phyloP scores from a whole-genome alignment of 2,888 invertebrate species.

The Drosophila diplacantha region DNA sequence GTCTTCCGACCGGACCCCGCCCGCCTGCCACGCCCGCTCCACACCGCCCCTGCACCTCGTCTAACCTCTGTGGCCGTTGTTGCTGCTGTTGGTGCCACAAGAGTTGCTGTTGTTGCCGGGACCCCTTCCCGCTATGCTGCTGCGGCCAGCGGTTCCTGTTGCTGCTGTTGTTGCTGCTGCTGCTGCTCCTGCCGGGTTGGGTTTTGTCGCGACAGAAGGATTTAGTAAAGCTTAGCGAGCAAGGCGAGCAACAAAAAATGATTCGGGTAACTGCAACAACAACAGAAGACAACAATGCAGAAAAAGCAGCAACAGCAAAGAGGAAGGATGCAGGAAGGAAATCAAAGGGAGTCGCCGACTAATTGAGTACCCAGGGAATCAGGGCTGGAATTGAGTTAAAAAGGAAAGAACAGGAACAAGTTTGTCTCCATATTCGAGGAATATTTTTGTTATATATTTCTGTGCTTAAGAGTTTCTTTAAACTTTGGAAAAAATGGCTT shows the following conservation, averaged over 20 bases:
- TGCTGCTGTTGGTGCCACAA: slow-evolving; percentile 4
- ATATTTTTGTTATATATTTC: neutral
- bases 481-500: neutral
- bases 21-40: neutral
- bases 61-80: slow-evolving; percentile 17
- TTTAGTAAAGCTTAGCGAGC: slow-evolving; percentile 62
- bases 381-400: no score
- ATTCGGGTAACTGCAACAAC: slow-evolving; percentile 13
- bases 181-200: slow-evolving; percentile 23
- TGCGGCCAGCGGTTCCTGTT: slow-evolving; percentile 43
- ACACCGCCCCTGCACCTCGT: slow-evolving; percentile 13
- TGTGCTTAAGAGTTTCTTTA: neutral
- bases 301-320: neutral
- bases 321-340: slow-evolving; percentile 18
- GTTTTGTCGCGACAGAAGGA: slow-evolving; percentile 60
- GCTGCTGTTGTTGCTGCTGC: slow-evolving; percentile 22
- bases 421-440: no score
- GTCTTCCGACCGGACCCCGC: slow-evolving; percentile 7
- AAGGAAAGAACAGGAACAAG: no score
- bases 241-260: slow-evolving; percentile 41
- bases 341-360: slow-evolving; percentile 9
- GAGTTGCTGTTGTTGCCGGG: slow-evolving; percentile 4
- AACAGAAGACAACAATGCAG: slow-evolving; percentile 4
- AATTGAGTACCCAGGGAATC: slow-evolving; percentile 16
- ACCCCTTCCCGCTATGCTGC: slow-evolving; percentile 17